Conservation (phyloP, 2,113 vertebrate species). For the Coturnix japonica region DNA sequence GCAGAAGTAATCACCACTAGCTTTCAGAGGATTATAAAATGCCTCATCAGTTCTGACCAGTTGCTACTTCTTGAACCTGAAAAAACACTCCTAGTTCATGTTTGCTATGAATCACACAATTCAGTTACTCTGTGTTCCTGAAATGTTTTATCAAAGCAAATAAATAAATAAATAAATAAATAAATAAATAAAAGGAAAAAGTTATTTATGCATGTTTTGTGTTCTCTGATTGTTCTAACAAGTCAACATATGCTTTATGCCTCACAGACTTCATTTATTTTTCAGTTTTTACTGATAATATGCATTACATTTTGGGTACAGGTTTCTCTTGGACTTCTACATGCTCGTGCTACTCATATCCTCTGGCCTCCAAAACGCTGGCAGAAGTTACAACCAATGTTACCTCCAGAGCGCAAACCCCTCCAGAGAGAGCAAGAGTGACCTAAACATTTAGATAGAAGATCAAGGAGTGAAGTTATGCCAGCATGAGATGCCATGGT, state of each 20-base stretch:
- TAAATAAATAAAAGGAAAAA: background rate
- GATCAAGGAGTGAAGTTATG: background rate
- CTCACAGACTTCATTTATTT: background rate
- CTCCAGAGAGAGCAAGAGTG: slow-evolving; percentile 52
- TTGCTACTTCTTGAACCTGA: background rate
- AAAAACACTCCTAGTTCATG: background rate
- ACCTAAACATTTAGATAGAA: background rate
- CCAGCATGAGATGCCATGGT: background rate
- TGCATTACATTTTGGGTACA: slow-evolving; percentile 42
- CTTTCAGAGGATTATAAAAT: background rate
- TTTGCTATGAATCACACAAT: background rate
- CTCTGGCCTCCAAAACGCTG: slow-evolving; percentile 83
- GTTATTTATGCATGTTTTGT: too few species aligned
- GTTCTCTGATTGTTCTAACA: background rate
- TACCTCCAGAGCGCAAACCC: slow-evolving; percentile 73
- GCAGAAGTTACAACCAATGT: slow-evolving; percentile 76
- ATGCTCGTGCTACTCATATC: slow-evolving; percentile 82
- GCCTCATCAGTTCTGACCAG: background rate
- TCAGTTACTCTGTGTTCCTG: background rate
- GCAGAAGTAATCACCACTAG: background rate
- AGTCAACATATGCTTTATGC: background rate
- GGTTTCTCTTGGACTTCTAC: slow-evolving; percentile 83
- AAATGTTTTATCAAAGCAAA: background rate
- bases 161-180: background rate
- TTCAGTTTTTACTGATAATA: background rate